phyloP scores from a whole-genome alignment of 1,140 invertebrate species.

The Megalonaias nervosa region DNA sequence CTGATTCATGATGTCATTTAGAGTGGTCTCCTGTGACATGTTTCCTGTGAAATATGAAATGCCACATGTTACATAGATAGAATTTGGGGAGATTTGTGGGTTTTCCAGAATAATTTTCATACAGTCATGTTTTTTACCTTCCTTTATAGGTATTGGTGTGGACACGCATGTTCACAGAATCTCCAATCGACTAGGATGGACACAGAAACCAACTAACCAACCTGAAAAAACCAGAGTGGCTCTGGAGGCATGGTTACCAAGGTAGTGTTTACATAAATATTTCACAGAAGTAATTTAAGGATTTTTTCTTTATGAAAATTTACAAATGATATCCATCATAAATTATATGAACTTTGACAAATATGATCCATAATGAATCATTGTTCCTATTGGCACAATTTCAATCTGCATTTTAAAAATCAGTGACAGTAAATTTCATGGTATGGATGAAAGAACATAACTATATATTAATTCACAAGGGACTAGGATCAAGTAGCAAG shows the following conservation, averaged over 20 bases:
- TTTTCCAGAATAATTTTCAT: no score
- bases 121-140: constrained; percentile 60
- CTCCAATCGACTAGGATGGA: constrained; percentile 90
- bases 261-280: constrained; percentile 51
- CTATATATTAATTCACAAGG: no score
- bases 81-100: no score
- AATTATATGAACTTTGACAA: background rate
- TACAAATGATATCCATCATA: background rate
- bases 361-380: background rate
- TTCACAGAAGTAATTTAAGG: background rate
- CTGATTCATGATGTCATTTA: no score
- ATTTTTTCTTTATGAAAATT: background rate
- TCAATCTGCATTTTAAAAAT: background rate
- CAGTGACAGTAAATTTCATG: background rate
- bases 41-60: no score
- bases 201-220: constrained; percentile 82
- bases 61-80: no score
- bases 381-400: background rate
- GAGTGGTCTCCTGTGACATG: no score
- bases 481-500: no score
- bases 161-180: constrained; percentile 99
- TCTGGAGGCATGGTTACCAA: constrained; percentile 92
- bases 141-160: constrained; percentile 88
- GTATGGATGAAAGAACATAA: background rate
- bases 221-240: constrained; percentile 89